Evolutionary conservation across 2,113 vertebrate species (phyloP), one percentile per base, ranked within the genome.

Genomic region (Sapajus apella): DNA sequence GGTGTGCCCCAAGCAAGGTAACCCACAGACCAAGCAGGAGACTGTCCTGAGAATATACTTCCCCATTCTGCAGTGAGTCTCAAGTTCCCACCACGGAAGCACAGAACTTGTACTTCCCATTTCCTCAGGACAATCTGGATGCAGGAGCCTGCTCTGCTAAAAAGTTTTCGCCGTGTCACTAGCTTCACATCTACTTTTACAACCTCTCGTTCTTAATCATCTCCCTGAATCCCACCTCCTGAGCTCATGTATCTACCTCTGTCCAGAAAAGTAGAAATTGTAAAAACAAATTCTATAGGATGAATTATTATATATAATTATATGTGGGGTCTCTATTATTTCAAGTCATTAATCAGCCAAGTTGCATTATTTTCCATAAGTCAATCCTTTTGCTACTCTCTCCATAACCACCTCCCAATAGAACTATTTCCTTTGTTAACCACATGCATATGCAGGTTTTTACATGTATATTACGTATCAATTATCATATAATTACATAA

Each of bases 401-500:
- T 37, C 85, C 25, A 27, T 47, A 92, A 88, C 68, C 73, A 73
- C 75, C 93, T 97, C 58, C 79, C 37, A 76, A 64, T 21, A 66
- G 91, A 96, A 96, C 61, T 90, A 92, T 96, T 97, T 97, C 98
- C 97, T 98, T 99, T 98, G 98, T 98, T 98, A 98, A 98, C 98
- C 96, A 97, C 50, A 97, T 95, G 97, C 97, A 97, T 98, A 97
- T 87, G 96, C 96, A 98, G 97, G 97, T 96, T 99, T 98, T 98
- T 98, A 97, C 98, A 97, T 98, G 98, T 96, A 61, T 82, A 98
- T 98, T 99, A 98, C 97, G 88, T 98, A 98, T 98, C 98, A 98
- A 98, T 98, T 99, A 98, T 97, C 98, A 98, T 97, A 98, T 98
- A 98, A 99, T 98, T 98, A 97, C 98, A 97, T 98, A 98, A 98